A percentile compares a stretch with the other conserved stretches of the same genome.
phyloP scores from a whole-genome alignment of 2,888 invertebrate genomes.

The Cheilosia impressa region DNA sequence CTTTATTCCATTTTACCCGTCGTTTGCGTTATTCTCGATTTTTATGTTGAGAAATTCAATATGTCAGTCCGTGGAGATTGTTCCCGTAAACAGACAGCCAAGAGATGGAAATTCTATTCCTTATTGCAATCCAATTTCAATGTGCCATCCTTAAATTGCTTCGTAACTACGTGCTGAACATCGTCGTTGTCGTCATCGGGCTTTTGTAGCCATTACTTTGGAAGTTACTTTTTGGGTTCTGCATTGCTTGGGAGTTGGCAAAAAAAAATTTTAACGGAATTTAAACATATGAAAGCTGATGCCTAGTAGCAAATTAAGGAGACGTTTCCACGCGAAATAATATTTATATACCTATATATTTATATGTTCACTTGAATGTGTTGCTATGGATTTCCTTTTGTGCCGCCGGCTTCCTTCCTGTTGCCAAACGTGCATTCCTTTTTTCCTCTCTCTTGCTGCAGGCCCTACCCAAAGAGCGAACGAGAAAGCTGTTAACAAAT shows the following conservation, averaged over 20 bases:
- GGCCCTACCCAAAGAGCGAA: no score
- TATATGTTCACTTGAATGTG: background rate
- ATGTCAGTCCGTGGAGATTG: conserved; percentile 58
- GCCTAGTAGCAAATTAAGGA: conserved; percentile 38
- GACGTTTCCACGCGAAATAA: conserved; percentile 9
- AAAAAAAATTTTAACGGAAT: background rate
- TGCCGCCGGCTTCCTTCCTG: conserved; percentile 32
- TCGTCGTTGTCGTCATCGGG: conserved; percentile 31
- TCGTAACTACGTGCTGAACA: conserved; percentile 58
- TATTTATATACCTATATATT: background rate
- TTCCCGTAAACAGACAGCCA: conserved; percentile 58
- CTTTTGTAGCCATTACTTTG: conserved; percentile 31
- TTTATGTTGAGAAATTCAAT: conserved; percentile 63
- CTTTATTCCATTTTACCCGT: conserved; percentile 6
- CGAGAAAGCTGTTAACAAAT: no score
- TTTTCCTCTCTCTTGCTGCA: background rate
- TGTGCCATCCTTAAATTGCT: conserved; percentile 67
- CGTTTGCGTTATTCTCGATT: conserved; percentile 36
- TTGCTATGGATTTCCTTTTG: conserved; percentile 26
- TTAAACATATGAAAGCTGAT: conserved; percentile 12
- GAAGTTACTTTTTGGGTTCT: conserved; percentile 34
- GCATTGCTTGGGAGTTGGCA: conserved; percentile 17
- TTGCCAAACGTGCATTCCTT: conserved; percentile 32
- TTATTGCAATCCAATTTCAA: conserved; percentile 66
- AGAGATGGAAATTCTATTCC: conserved; percentile 63